Percentiles rank a stretch among this genome's conserved stretches.
phyloP scores from a whole-genome alignment of 2,113 vertebrate species.

The Peromyscus maniculatus region DNA sequence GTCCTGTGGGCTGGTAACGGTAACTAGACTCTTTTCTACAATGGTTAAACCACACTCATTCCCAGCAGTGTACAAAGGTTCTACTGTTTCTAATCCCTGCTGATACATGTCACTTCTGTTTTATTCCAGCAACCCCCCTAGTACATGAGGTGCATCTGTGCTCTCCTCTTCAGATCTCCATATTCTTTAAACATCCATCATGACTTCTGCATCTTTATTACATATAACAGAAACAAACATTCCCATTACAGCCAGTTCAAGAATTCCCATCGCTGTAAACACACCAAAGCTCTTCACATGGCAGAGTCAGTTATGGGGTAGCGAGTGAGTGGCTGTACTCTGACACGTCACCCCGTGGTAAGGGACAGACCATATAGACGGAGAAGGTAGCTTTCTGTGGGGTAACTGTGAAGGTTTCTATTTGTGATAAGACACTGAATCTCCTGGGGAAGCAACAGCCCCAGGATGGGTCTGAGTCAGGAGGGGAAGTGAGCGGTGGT shows the following conservation, averaged over 20 bases:
- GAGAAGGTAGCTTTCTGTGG: neutral
- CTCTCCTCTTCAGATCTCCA: neutral
- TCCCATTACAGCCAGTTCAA: neutral
- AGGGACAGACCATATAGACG: neutral
- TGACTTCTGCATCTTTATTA: neutral
- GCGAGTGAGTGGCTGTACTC: neutral
- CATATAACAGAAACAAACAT: neutral
- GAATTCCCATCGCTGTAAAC: neutral
- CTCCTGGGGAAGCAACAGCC: neutral
- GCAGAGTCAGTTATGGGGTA: neutral
- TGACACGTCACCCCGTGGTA: fast-evolving
- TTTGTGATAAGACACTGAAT: neutral
- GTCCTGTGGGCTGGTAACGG: neutral
- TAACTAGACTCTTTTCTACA: neutral
- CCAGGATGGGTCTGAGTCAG: neutral
- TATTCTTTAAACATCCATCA: neutral
- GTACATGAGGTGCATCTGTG: neutral
- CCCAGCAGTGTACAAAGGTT: neutral
- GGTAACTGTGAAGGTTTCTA: neutral
- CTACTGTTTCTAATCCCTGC: neutral
- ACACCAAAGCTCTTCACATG: neutral
- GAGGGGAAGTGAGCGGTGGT: neutral
- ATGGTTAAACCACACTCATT: neutral
- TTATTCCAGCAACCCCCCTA: neutral
- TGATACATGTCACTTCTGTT: neutral